Base-by-base conservation (phyloP, 1,140 invertebrate species). In the Bombus affinis region DNA sequence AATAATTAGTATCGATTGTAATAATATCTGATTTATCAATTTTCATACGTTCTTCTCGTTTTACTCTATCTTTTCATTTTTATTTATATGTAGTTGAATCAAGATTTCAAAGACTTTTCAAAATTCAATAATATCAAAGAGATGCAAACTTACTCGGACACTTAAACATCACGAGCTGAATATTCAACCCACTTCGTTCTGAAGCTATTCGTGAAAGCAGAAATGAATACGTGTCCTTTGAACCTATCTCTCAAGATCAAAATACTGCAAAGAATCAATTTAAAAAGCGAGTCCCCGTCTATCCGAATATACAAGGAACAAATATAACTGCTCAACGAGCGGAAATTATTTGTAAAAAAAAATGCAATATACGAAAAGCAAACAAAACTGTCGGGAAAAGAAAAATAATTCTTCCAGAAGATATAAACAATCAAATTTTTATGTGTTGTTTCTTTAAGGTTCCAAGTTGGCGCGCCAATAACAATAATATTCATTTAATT, bases 111-210 rank as follows among this genome's bases (percentile, higher is more conserved):
- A n/a, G 39, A 2, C 42, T 28, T 62, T 53, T 47, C 35, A 42
- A 81, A 81, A 81, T 73, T 73, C 81, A 76, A 68, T 39, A 53
- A 44, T n/a, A 68, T 47, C 68, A 76, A 77, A 83, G 59, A 57
- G 39, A 83, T 47, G 74, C 65, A 70, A 85, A 81, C 70, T 81
- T 81, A 59, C 53, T 47, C 57, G 68, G 70, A 65, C 28, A 81
- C 57, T 81, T 81, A 57, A 85, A 74, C 68, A 71, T 72, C 83
- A n/a, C 68, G 2, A 72, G 44, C 53, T 73, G 76, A 80, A 79
- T 72, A 81, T 85, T 80, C 66, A 62, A 77, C 74, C 10, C 62
- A 72, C n/a, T 47, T 72, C 68, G 72, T 39, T 28, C 47, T 4
- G 44, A 32, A 65, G 53, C 35, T 80, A 37, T 28, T 80, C 44